phyloP scores from a whole-genome alignment of 2,797 vertebrate species.

The Rachycentron canadum region DNA sequence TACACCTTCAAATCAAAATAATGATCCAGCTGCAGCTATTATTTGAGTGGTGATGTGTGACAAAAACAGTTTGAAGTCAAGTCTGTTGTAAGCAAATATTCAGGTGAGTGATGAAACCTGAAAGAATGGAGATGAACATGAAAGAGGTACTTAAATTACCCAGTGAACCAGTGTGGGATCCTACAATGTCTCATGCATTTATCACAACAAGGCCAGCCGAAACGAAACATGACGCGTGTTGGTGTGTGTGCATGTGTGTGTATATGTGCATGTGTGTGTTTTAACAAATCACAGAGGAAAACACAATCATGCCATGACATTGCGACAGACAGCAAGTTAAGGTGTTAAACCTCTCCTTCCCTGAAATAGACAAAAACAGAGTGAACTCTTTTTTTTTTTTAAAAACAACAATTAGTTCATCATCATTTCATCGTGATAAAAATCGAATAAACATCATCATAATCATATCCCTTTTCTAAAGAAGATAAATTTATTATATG shows the following conservation, averaged over 20 bases:
- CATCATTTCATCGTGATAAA: slow-evolving; percentile 67
- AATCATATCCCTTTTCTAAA: slow-evolving; percentile 75
- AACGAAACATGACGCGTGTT: slow-evolving; percentile 64
- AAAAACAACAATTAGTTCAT: slow-evolving; percentile 59
- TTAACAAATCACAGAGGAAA: slow-evolving; percentile 80
- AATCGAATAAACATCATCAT: slow-evolving; percentile 63
- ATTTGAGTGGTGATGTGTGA: slow-evolving; percentile 23
- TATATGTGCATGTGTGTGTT: slow-evolving; percentile 35
- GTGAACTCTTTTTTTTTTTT: slow-evolving; percentile 43
- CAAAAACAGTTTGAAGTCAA: slow-evolving; percentile 13
- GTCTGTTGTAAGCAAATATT: slow-evolving; percentile 28
- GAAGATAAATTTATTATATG: slow-evolving; percentile 65
- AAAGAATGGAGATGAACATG: slow-evolving; percentile 29
- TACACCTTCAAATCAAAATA: slow-evolving; percentile 38
- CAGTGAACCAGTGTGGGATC: slow-evolving; percentile 64
- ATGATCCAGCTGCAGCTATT: slow-evolving; percentile 25
- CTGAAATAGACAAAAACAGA: slow-evolving; percentile 74
- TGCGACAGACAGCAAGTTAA: slow-evolving; percentile 77
- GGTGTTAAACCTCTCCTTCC: slow-evolving; percentile 75
- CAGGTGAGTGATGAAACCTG: slow-evolving; percentile 45
- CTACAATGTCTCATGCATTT: slow-evolving; percentile 80
- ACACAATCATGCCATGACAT: slow-evolving; percentile 85
- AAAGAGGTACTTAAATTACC: slow-evolving; percentile 50
- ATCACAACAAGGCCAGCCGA: slow-evolving; percentile 69
- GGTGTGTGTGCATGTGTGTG: slow-evolving; percentile 44